phyloP scores from a whole-genome alignment of 2,113 vertebrate genomes.

The Uria aalge region DNA sequence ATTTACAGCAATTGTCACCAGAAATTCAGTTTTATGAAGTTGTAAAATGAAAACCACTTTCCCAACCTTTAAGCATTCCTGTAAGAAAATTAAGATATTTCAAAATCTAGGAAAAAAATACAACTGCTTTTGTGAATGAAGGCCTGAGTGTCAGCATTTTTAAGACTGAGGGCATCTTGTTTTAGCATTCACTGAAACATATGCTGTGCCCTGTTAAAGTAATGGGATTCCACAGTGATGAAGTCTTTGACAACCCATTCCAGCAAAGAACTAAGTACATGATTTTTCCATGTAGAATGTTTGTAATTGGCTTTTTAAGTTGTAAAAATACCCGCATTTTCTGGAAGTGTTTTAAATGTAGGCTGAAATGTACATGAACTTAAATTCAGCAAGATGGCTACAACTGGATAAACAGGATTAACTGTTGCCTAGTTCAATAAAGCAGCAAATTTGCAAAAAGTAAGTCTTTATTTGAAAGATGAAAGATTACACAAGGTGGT shows the following conservation, averaged over 20 bases:
- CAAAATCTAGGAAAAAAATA: neutral
- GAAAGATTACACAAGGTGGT: neutral
- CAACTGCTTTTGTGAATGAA: accelerated
- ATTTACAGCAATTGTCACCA: neutral
- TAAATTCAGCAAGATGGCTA: neutral
- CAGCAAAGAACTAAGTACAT: neutral
- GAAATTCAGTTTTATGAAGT: neutral
- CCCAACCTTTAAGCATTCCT: neutral
- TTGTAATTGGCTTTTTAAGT: neutral
- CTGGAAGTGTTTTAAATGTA: neutral
- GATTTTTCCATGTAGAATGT: neutral
- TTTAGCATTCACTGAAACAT: neutral
- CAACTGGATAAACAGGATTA: neutral
- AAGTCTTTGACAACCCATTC: neutral
- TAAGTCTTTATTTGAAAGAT: neutral
- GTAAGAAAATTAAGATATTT: neutral
- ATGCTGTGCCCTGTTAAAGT: neutral
- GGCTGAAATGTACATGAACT: neutral
- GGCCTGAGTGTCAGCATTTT: neutral
- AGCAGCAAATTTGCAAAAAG: accelerated
- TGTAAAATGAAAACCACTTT: neutral
- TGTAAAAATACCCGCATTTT: neutral
- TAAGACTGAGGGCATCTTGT: neutral
- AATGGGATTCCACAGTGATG: neutral
- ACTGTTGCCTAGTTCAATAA: neutral